Conservation (phyloP, 2,113 vertebrate species). For the Zonotrichia leucophrys region DNA sequence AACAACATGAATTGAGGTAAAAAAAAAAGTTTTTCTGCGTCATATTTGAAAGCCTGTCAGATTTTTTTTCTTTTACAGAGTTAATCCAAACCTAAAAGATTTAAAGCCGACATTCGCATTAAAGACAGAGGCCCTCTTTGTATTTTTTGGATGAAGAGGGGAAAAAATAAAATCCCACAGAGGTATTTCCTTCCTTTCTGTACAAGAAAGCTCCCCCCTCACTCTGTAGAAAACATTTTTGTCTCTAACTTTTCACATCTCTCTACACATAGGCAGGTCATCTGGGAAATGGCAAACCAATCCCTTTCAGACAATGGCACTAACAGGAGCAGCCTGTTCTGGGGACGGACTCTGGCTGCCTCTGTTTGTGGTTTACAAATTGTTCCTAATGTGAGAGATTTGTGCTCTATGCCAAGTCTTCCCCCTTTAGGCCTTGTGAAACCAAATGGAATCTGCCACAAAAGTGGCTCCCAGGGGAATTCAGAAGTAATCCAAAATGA, state of each 20-base stretch:
- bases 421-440: slow-evolving; percentile 69
- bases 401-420: slow-evolving; percentile 72
- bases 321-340: slow-evolving; percentile 77
- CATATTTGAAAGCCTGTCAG: slow-evolving; percentile 88
- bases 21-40: slow-evolving; percentile 75
- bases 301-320: slow-evolving; percentile 71
- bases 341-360: slow-evolving; percentile 65
- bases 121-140: slow-evolving; percentile 85
- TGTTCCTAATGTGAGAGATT: slow-evolving; percentile 75
- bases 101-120: slow-evolving; percentile 82
- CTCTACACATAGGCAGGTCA: slow-evolving; percentile 77
- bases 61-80: slow-evolving; percentile 79
- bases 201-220: slow-evolving; percentile 73
- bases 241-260: slow-evolving; percentile 85
- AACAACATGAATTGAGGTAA: slow-evolving; percentile 74
- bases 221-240: slow-evolving; percentile 80
- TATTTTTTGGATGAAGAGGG: slow-evolving; percentile 77
- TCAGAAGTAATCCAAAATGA: slow-evolving; percentile 66
- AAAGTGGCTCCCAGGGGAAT: slow-evolving; percentile 70
- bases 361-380: slow-evolving; percentile 73
- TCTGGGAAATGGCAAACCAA: slow-evolving; percentile 77
- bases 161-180: slow-evolving; percentile 80
- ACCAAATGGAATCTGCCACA: slow-evolving; percentile 75
- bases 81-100: slow-evolving; percentile 88
- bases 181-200: slow-evolving; percentile 88